Base-by-base conservation (phyloP, 2,888 invertebrate species). In the Tenthredo scrophulariae region DNA sequence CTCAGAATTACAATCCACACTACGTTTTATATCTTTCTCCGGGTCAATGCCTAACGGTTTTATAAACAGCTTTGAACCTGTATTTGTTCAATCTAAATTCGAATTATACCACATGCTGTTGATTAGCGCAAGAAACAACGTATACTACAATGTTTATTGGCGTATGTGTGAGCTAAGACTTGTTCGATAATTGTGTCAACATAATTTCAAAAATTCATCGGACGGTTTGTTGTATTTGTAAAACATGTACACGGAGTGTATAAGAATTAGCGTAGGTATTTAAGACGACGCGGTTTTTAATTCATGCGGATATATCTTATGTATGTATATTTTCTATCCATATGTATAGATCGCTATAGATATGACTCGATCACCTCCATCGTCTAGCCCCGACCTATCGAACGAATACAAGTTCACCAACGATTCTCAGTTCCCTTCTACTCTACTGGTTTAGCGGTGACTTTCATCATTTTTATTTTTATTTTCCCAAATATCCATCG, bases 281-380 rank as follows among this genome's bases (percentile, higher is more conserved):
- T 15, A 22, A 13, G 43, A 43, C 43, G 15, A 74, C 22, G 40
- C 43, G 22, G 5, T 67, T 13, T 15, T 15, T 72, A 72, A 72
- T 10, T 29, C 33, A 18, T 18, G 77, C 33, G n/a, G 43, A 74
- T 77, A 15, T 18, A 26, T 29, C 26, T 4, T 46, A 46, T 29
- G n/a, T 6, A 54, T 26, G 1, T 26, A 50, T 77, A 9, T n/a
- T 74, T 43, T 1, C 15, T 43, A 74, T 40, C 13, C 74, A 74
- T 74, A 9, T 18, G n/a, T 77, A 54, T 1, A 74, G 2, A 33
- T 40, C 54, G 22, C n/a, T 50, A 43, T 75, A 50, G 46, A 50
- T 77, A 18, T 33, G 33, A 77, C 50, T 77, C 50, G 77, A 77
- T 77, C 33, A 50, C 77, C 77, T 77, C 77, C 77, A 77, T 54